Conservation (phyloP, 2,888 invertebrate species). For the Rhopalosiphum nymphaeae region DNA sequence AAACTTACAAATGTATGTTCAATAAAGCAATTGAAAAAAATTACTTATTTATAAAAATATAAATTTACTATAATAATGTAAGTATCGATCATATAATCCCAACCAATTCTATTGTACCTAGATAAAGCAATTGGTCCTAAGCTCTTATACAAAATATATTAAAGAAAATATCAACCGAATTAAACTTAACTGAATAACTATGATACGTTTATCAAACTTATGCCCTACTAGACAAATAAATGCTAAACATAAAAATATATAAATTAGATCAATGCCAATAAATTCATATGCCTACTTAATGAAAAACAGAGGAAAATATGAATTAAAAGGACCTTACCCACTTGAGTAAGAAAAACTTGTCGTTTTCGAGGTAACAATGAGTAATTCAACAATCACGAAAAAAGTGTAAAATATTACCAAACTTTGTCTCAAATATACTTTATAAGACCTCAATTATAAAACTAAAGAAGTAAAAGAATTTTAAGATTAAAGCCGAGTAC, state of each 20-base stretch:
- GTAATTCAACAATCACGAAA: not conserved
- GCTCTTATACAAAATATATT: not conserved
- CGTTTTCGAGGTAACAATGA: not conserved
- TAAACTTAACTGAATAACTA: not conserved
- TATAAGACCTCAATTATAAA: conserved; percentile 29
- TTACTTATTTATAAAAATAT: not conserved
- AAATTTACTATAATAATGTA: not conserved
- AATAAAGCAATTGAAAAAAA: no score
- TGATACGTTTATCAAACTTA: not conserved
- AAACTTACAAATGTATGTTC: no score
- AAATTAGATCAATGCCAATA: not conserved
- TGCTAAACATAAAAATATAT: not conserved
- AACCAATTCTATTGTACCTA: not conserved
- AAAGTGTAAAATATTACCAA: conserved; percentile 26
- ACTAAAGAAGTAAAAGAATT: not conserved
- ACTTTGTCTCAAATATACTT: not conserved
- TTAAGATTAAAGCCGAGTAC: conserved; percentile 1
- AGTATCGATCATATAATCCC: not conserved
- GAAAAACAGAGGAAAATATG: not conserved
- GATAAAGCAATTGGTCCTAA: no score
- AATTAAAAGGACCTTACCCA: not conserved
- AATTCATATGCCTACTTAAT: not conserved
- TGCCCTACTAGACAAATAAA: not conserved
- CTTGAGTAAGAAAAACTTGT: not conserved
- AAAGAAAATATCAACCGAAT: not conserved